Base-by-base conservation (phyloP, 2,888 invertebrate genomes). In the Hyposoter dolosus region DNA sequence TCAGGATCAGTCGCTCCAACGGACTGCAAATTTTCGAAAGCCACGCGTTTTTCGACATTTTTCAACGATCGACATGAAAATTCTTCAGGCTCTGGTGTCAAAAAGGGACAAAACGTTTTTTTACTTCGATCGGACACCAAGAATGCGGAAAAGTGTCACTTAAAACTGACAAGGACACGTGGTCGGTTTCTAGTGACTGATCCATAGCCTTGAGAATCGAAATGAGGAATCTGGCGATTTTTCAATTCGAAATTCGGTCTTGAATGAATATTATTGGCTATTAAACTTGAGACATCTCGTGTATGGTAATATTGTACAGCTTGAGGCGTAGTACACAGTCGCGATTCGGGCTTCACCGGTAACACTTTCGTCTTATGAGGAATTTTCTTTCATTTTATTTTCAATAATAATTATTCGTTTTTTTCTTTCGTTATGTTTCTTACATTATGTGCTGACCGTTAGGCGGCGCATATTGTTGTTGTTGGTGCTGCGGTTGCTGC, bases 371-470 rank as follows among this genome's bases (percentile, higher is more conserved):
- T 75, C 45, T 17, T n/a, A n/a, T 4, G 56, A 19, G 66, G 23
- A n/a, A 28, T 74, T 53, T 77, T 74, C 72, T 12, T 75, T 81
- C 10, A 32, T 82, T 71, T 85, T 63, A 15, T 71, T 80, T 50
- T 76, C 43, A 53, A 77, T 50, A 53, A 77, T 50, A 19, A 80
- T 82, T 32, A 78, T 81, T 56, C n/a, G 66, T 69, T 77, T 76
- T 75, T 15, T 71, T 66, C 43, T 53, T 28, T 45, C 40, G 19
- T 53, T 65, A 50, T 66, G 40, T 74, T 23, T 60, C 90, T 93
- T 91, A 93, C 93, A 93, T 93, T 92, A 93, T 92, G 81, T 92
- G 93, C 84, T 94, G 94, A 78, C 93, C 92, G 74, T 92, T 94
- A n/a, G 92, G 89, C 78, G 94, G 91, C 82, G 92, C 90, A 84